Base-by-base conservation (phyloP, 2,113 vertebrate species). In the Herpetotheres cachinnans region DNA sequence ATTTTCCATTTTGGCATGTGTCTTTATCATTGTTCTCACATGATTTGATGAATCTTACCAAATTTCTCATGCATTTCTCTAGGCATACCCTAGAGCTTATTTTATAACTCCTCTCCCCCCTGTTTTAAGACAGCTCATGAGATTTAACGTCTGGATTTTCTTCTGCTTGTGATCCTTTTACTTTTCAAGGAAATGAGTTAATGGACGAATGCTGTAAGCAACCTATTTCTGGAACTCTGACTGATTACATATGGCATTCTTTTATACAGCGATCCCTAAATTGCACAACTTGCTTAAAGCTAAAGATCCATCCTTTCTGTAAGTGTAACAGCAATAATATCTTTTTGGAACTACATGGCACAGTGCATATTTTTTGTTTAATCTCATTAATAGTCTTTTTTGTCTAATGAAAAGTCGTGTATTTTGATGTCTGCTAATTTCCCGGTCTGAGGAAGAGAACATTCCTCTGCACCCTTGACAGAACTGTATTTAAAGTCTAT, bases 121-220 rank as follows among this genome's bases (percentile, higher is more conserved):
- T 79, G 79, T 89, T 90, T 76, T 36, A 82, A 94, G 52, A 55
- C 16, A 83, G 22, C 6, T 40, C 6, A 17, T 61, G 62, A 74
- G 36, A 55, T 72, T 65, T 67, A 61, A 66, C 3, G 10, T 58
- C 59, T 78, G 49, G 29, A 40, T 52, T 63, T 66, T 84, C 54
- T 91, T 78, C 70, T 73, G 14, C 92, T 95, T 94, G 16, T 72
- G 21, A 92, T 86, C 38, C 19, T 50, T 76, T 72, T 58, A 34
- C 42, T 95, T 97, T 94, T 86, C 55, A 76, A 96, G 86, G 90
- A 63, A 91, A 73, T 69, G 7, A 78, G 32, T 82, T 90, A 86
- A 80, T n/a, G 63, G 52, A 80, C 6, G 16, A 67, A 65, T 81
- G 42, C 54, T 67, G 46, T 66, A 73, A 92, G 84, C 63, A 66